Conservation (phyloP, 2,113 vertebrate genomes). For the Eptatretus burgeri region DNA sequence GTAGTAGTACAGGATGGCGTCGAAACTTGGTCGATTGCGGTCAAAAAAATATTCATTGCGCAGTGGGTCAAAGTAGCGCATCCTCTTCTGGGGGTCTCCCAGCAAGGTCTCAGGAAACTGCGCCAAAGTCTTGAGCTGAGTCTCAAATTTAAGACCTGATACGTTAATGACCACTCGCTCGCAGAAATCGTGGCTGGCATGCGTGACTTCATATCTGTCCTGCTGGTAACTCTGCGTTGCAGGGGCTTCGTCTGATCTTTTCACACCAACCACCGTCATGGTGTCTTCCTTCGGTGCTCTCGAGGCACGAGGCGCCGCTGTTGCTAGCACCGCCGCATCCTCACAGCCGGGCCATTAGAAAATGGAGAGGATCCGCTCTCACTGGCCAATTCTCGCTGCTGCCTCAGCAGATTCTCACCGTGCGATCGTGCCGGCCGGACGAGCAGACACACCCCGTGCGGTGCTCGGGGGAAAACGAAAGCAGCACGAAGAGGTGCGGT, state of each 20-base stretch:
- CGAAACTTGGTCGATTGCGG: conserved; percentile 85
- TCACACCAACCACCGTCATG: conserved; percentile 5
- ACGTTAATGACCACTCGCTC: conserved; percentile 96
- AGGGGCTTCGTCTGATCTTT: background rate
- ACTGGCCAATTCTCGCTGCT: too few species aligned
- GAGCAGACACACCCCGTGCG: too few species aligned
- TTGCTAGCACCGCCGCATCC: too few species aligned
- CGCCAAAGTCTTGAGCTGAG: conserved; percentile 73
- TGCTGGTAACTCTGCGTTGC: background rate
- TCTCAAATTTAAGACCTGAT: conserved; percentile 82
- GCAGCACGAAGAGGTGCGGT: too few species aligned
- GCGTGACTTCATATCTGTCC: background rate
- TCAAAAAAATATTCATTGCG: conserved; percentile 96
- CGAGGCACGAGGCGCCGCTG: background rate
- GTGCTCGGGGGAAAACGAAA: too few species aligned
- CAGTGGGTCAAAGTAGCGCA: conserved; percentile 89
- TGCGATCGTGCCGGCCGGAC: too few species aligned
- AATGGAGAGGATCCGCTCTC: too few species aligned
- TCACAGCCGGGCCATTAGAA: too few species aligned
- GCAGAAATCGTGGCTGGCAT: conserved; percentile 51
- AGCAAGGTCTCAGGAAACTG: conserved; percentile 88
- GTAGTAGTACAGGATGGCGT: conserved; percentile 88
- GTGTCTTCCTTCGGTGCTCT: background rate
- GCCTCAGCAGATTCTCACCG: too few species aligned
- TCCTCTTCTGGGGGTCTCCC: conserved; percentile 82